Conservation (phyloP, 2,113 vertebrate species). For the Pseudonaja textilis region DNA sequence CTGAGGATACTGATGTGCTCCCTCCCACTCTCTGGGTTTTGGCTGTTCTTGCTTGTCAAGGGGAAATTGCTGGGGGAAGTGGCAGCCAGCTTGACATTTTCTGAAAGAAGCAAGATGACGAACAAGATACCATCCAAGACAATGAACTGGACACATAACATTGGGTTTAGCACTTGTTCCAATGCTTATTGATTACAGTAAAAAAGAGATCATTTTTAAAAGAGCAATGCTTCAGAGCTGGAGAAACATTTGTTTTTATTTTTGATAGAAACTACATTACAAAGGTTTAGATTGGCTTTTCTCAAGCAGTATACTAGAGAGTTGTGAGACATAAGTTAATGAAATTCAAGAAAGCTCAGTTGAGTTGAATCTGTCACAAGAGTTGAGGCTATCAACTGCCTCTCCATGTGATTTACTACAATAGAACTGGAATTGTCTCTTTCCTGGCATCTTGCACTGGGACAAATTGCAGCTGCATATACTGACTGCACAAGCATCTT, state of each 20-base stretch:
- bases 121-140: not conserved
- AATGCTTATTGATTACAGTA: slow-evolving; percentile 14
- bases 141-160: not conserved
- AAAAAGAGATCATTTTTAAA: not conserved
- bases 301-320: too few species aligned
- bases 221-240: not conserved
- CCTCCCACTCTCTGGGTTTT: slow-evolving; percentile 13
- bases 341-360: not conserved
- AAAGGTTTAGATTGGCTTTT: not conserved
- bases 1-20: slow-evolving; percentile 20
- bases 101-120: not conserved
- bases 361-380: not conserved
- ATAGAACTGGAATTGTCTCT: not conserved
- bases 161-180: slow-evolving; percentile 12
- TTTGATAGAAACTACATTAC: slow-evolving; percentile 21
- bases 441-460: not conserved
- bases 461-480: not conserved
- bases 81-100: slow-evolving; percentile 27
- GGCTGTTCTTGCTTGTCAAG: not conserved
- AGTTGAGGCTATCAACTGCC: not conserved
- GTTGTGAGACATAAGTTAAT: not conserved
- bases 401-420: not conserved
- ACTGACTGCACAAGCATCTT: not conserved
- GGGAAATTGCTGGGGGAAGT: slow-evolving; percentile 1
- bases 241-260: not conserved